Percentiles rank a stretch among this genome's conserved stretches.
Conservation (phyloP, 1,140 invertebrate species). For the Pectinophora gossypiella region DNA sequence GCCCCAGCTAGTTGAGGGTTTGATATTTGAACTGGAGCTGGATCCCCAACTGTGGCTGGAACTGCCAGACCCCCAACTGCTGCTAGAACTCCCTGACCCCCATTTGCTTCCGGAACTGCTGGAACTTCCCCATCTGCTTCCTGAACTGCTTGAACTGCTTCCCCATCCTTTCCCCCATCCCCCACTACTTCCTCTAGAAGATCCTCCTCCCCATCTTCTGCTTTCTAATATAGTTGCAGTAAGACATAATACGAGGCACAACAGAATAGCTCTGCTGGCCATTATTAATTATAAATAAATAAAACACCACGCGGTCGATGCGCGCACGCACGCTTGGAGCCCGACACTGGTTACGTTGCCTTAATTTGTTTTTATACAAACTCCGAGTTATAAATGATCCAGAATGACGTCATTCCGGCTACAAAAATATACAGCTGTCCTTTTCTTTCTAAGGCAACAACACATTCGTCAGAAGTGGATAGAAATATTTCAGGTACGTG, state of each 20-base stretch:
- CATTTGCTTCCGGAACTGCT: slow-evolving; percentile 14
- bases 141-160: slow-evolving; percentile 10
- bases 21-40: background rate
- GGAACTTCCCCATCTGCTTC: slow-evolving; percentile 11
- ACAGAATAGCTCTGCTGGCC: slow-evolving; percentile 31
- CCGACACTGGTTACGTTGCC: no score
- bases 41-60: slow-evolving; percentile 2
- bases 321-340: no score
- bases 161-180: slow-evolving; percentile 14
- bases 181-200: slow-evolving; percentile 9
- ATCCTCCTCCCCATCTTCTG: slow-evolving; percentile 8
- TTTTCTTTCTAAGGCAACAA: no score
- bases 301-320: no score
- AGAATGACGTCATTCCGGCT: no score
- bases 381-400: no score
- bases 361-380: no score
- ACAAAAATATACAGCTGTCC: no score
- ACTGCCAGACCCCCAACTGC: slow-evolving; percentile 11
- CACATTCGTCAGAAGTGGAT: no score
- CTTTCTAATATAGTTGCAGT: slow-evolving; percentile 17
- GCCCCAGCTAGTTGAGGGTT: background rate
- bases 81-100: background rate
- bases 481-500: no score
- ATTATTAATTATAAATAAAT: no score
- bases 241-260: slow-evolving; percentile 21